These are phyloP conservation scores for Cinara cedri DNA, from an alignment of 2,888 invertebrate genomes.

Conservation along the genomic window DNA sequence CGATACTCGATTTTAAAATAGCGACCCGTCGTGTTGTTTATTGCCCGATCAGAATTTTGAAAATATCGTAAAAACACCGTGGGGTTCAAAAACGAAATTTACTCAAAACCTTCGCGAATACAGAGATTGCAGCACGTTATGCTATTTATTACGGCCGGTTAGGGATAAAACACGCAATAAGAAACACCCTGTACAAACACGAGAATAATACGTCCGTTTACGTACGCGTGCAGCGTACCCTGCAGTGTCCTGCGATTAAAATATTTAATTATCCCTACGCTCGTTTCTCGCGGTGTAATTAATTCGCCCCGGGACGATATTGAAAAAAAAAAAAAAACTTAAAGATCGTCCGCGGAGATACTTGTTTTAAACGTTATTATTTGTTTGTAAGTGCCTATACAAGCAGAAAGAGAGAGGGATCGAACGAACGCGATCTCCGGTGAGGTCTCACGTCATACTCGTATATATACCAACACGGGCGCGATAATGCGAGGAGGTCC, in stretches of 20 bases:
- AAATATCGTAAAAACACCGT: too few relatives aligned
- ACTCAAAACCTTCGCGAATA: too few relatives aligned
- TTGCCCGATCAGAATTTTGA: too few relatives aligned
- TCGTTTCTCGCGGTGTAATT: constrained; percentile 18
- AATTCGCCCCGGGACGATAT: constrained; percentile 33
- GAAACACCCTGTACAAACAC: too few relatives aligned
- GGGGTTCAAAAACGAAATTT: too few relatives aligned
- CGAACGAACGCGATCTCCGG: constrained; percentile 8
- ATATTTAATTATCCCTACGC: constrained; percentile 37
- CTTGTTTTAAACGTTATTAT: constrained; percentile 42
- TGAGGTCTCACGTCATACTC: constrained; percentile 22
- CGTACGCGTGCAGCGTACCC: background rate
- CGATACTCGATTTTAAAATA: too few relatives aligned
- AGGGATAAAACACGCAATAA: too few relatives aligned
- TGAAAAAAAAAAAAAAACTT: background rate
- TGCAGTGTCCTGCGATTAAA: background rate
- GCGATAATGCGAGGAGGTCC: constrained; percentile 25
- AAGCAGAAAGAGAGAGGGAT: background rate
- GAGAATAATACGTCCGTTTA: background rate
- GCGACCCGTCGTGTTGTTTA: too few relatives aligned
- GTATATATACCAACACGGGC: background rate
- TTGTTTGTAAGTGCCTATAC: too few relatives aligned
- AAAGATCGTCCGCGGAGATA: constrained; percentile 8
- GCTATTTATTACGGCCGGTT: too few relatives aligned
- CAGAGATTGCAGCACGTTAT: too few relatives aligned